Percentiles rank a stretch among this genome's conserved stretches.
Conservation (phyloP, 2,888 invertebrate species). For the Fragum sueziense region DNA sequence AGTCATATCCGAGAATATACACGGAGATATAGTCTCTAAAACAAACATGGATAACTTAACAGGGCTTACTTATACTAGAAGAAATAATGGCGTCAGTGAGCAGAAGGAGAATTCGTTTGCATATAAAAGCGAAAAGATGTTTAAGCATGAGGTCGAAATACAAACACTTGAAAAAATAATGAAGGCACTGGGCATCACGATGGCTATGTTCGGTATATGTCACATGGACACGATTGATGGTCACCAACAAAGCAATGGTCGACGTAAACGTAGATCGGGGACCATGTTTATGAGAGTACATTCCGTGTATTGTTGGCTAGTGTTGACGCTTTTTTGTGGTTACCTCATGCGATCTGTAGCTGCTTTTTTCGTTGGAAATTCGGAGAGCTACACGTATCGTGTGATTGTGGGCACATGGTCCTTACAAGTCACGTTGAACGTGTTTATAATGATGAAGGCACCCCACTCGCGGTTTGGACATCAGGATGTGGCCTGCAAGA, state of each 20-base stretch:
- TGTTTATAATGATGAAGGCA: neutral
- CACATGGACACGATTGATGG: neutral
- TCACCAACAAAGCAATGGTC: neutral
- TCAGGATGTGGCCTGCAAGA: neutral
- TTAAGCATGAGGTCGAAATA: neutral
- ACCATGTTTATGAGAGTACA: neutral
- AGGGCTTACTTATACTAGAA: neutral
- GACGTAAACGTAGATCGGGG: neutral
- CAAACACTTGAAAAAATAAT: neutral
- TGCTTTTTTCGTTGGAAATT: neutral
- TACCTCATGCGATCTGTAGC: neutral
- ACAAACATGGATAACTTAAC: neutral
- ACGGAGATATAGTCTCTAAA: neutral
- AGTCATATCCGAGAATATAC: neutral
- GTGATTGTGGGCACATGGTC: neutral
- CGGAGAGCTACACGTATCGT: neutral
- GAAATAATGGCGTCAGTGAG: too few species aligned
- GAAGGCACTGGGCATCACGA: neutral
- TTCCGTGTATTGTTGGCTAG: neutral
- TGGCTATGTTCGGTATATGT: constrained; percentile 12
- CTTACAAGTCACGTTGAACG: constrained; percentile 3
- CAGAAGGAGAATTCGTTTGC: too few species aligned
- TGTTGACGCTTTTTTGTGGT: neutral
- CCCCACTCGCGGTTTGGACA: constrained; percentile 16
- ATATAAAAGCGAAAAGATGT: too few species aligned